Conservation (phyloP, 2,113 vertebrate species). For the Pseudolaguvia tuberculata region DNA sequence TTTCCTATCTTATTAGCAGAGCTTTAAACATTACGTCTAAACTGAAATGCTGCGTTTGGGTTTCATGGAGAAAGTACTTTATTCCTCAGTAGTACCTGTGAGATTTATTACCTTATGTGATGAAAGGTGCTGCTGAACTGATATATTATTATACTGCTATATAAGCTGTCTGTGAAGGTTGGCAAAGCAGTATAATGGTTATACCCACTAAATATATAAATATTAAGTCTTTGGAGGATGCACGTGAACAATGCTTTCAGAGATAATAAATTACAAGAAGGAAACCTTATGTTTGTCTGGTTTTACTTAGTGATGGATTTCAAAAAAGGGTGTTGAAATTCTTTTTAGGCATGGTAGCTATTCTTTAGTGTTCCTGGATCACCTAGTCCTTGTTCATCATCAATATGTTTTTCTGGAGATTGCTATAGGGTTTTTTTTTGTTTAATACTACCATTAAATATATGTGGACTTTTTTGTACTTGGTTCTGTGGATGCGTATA, state of each 20-base stretch:
- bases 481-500: too few relatives aligned
- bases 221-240: background rate
- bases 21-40: background rate
- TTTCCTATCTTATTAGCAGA: too few relatives aligned
- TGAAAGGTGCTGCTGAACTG: constrained; percentile 1
- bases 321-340: background rate
- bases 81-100: background rate
- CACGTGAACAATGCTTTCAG: background rate
- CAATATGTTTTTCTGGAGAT: background rate
- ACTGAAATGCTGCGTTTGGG: background rate
- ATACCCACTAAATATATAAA: background rate
- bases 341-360: background rate
- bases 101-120: background rate
- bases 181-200: background rate
- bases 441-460: background rate
- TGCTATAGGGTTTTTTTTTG: background rate
- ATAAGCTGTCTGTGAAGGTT: background rate
- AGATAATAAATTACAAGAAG: constrained; percentile 5
- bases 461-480: too few relatives aligned
- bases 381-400: too few relatives aligned
- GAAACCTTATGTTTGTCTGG: background rate
- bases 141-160: background rate
- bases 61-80: background rate
- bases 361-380: background rate
- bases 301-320: background rate